Evolutionary conservation across 1,140 invertebrate species (phyloP).

Genomic region (Zaprionus africanus): DNA sequence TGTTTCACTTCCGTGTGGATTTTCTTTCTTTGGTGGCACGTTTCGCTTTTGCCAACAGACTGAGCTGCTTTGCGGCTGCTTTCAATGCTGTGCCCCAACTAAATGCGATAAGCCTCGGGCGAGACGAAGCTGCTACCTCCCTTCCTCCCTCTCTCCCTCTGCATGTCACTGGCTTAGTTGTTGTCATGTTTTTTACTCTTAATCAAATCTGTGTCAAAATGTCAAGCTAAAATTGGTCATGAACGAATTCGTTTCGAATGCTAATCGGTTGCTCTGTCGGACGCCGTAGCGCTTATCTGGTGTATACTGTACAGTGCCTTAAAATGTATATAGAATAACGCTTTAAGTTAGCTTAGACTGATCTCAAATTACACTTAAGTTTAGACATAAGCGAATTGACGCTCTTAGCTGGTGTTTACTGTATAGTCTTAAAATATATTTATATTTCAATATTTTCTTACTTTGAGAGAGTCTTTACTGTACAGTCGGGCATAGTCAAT

Average conservation of each 20-base stretch:
- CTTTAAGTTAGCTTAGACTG: neutral
- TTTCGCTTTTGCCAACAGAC: conserved; percentile 35
- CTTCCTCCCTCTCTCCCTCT: neutral
- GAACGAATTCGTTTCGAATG: conserved; percentile 52
- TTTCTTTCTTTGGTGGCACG: conserved; percentile 14
- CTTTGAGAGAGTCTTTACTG: neutral
- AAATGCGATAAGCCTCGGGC: conserved; percentile 54
- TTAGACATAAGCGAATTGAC: neutral
- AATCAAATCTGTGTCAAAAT: conserved; percentile 73
- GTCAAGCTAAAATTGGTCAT: conserved; percentile 68
- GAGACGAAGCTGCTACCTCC: neutral
- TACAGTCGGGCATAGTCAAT: neutral
- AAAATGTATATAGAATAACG: neutral
- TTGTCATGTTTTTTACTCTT: conserved; percentile 15
- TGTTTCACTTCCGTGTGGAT: conserved; percentile 47
- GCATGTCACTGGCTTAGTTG: neutral
- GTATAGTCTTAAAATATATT: neutral
- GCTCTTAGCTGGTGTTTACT: neutral
- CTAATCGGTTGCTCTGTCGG: neutral
- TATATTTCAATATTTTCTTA: neutral
- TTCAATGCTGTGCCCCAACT: conserved; percentile 50
- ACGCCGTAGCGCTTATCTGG: neutral
- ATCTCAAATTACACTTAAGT: neutral
- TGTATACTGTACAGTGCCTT: conserved; percentile 5
- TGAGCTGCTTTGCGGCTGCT: conserved; percentile 30